Evolutionary conservation across 2,888 invertebrate genomes (phyloP), one percentile per base, ranked within the genome.

Genomic region (Heteromyza rotundicornis): DNA sequence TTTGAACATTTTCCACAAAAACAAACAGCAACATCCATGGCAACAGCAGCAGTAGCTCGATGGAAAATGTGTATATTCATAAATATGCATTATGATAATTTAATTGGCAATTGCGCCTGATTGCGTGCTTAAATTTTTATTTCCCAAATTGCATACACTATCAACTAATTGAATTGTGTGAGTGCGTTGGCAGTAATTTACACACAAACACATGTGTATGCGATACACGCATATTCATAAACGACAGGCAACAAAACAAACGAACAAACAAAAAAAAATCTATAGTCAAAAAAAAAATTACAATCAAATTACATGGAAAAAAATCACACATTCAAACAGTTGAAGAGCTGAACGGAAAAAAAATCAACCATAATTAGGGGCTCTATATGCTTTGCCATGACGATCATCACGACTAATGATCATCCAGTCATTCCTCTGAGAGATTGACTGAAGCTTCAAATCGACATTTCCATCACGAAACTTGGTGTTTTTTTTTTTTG

Each of bases 61-160:
- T 27, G 10, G 23, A 50, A 10, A 19, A 14, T 23, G 5, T 27
- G 36, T 12, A 35, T 20, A 20, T 40, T 50, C 22, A 23, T 58
- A 17, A 36, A 36, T 36, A 36, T 40, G 58, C 51, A 36, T 35
- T 17, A 19, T 49, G 40, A 36, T 51, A 23, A 23, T 27, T 53
- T 55, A 60, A 60, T 50, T 55, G 56, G 51, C 50, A 27, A 40
- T 19, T 56, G 60, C 60, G 51, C 19, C 40, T 14, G 51, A 56
- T 56, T 56, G 60, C 56, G 36, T 40, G 56, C 54, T 24, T 22
- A 52, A 36, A 44, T 51, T 58, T 58, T 51, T 10, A 47, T 47
- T 47, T 47, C 47, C 47, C 47, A 19, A 27, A 19, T 47, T 27
- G 17, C 47, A 47, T 47, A 47, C 19, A n/a, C n/a, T n/a, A n/a